Evolutionary conservation across 2,888 invertebrate genomes (phyloP), one percentile per base, ranked within the genome.

Genomic region (Folsomia candida): DNA sequence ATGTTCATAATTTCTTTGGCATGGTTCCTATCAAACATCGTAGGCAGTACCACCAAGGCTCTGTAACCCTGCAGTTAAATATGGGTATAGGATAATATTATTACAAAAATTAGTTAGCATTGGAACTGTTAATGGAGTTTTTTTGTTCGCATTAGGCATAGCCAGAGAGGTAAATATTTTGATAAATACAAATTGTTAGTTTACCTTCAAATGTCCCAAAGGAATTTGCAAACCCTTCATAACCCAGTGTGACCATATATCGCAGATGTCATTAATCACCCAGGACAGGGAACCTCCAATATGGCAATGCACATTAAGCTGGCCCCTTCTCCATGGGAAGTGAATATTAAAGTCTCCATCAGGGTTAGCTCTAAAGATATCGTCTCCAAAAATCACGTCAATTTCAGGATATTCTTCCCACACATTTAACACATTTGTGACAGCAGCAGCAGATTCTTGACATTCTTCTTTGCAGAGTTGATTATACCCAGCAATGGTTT

Each of bases 401-500:
- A 59, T 37, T 57, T 51, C 68, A 20, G n/a, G 14, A 65, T 70
- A 74, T 27, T 63, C 59, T 22, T 70, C 51, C 69, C 68, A 69
- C 26, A 37, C 4, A n/a, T n/a, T n/a, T n/a, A n/a, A n/a, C n/a
- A n/a, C n/a, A n/a, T 58, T 47, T 51, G 51, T 24, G 6, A 54
- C 26, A 4, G 68, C 68, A 6, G 27, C 51, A 22, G 25, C 82
- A 3, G 27, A 27, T 54, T 51, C 59, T 25, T 51, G 27, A 26
- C 22, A n/a, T 1, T 9, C n/a, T 4, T 27, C 26, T 51, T 64
- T 22, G 26, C 27, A n/a, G 72, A 91, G 85, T 57, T 91, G 87
- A 83, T 97, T 96, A 80, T 92, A 93, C 0, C 92, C 91, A 0
- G 93, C 90, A 66, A 94, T 91, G 85, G 94, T 93, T 81, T 94